Percentiles rank a stretch among this genome's conserved stretches.
phyloP scores from a whole-genome alignment of 2,888 invertebrate species.

The Cynaeus angustus region DNA sequence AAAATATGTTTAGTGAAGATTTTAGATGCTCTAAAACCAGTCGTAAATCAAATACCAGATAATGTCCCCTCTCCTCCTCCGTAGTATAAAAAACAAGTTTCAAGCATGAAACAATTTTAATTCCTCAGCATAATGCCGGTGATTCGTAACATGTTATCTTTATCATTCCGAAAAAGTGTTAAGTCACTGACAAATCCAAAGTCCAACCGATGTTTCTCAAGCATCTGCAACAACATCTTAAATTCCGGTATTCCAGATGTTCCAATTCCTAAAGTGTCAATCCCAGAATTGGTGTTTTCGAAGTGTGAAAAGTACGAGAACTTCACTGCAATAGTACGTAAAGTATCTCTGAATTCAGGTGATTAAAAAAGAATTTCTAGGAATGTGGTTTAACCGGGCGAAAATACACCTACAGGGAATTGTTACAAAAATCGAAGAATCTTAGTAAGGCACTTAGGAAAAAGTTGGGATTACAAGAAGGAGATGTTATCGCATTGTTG shows the following conservation, averaged over 20 bases:
- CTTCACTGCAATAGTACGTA: slow-evolving; percentile 14
- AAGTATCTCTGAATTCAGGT: background rate
- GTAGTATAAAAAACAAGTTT: background rate
- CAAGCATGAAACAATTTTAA: background rate
- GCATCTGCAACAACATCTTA: too few species aligned
- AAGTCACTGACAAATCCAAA: background rate
- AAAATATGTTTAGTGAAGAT: too few species aligned
- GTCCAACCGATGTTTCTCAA: background rate
- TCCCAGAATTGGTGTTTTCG: slow-evolving; percentile 14
- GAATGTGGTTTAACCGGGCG: slow-evolving; percentile 83
- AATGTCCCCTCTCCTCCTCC: too few species aligned
- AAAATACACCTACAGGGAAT: slow-evolving; percentile 81
- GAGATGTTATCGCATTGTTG: slow-evolving; percentile 81
- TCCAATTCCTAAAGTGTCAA: slow-evolving; percentile 4
- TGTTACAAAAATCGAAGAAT: slow-evolving; percentile 77
- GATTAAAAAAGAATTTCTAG: slow-evolving; percentile 70
- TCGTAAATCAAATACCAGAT: too few species aligned
- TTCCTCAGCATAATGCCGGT: too few species aligned
- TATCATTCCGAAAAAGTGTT: background rate
- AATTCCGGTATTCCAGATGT: slow-evolving; percentile 2
- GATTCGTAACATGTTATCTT: too few species aligned
- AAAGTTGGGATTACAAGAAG: slow-evolving; percentile 78
- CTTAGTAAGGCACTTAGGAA: slow-evolving; percentile 74
- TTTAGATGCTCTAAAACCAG: too few species aligned
- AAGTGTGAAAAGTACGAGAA: slow-evolving; percentile 20